Conservation (phyloP, 1,140 invertebrate genomes). For the Ceratina calcarata region DNA sequence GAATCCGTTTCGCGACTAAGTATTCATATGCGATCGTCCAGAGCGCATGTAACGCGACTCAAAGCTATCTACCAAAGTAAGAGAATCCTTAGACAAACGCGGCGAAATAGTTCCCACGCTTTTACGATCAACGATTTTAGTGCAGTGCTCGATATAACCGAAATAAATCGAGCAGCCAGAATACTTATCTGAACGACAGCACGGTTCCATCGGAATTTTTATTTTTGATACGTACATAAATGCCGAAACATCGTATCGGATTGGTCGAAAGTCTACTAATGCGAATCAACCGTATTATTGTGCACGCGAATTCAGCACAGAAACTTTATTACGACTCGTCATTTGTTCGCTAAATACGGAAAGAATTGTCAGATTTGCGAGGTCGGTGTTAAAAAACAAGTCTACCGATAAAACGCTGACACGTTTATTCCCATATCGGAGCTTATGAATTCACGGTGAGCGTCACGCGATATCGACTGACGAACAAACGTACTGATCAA, state of each 20-base stretch:
- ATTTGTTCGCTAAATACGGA: constrained; percentile 36
- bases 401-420: constrained; percentile 25
- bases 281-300: neutral
- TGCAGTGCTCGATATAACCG: neutral
- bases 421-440: constrained; percentile 33
- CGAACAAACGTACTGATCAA: constrained; percentile 63
- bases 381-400: constrained; percentile 7
- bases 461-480: constrained; percentile 36
- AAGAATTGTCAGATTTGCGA: constrained; percentile 27
- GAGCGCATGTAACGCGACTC: neutral
- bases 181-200: neutral
- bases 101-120: too few species aligned
- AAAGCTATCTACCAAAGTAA: neutral
- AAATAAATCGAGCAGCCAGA: neutral
- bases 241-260: neutral
- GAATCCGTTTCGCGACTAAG: neutral
- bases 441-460: constrained; percentile 40
- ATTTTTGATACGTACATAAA: constrained; percentile 1
- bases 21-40: neutral
- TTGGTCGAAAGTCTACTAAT: neutral
- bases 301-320: neutral
- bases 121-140: neutral
- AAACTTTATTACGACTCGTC: constrained; percentile 35
- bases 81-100: too few species aligned
- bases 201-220: neutral